These are phyloP conservation scores for Brachionus rubens DNA, from an alignment of 1,140 invertebrate genomes.

Conservation along the genomic window DNA sequence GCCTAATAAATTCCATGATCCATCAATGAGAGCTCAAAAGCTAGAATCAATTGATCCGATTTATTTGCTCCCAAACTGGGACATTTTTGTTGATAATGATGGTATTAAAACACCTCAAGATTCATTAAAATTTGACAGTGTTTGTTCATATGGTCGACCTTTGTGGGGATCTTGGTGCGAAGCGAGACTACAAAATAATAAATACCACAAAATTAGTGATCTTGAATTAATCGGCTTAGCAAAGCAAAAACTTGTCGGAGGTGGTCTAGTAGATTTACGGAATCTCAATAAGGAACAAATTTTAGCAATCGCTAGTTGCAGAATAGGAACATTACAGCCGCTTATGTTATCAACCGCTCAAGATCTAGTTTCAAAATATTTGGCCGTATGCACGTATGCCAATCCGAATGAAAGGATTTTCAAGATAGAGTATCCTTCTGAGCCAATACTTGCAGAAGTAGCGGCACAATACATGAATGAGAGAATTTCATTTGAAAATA, in stretches of 20 bases:
- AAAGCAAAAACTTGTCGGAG: not conserved
- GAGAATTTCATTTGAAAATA: not conserved
- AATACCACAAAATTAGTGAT: not conserved
- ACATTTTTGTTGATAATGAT: not conserved
- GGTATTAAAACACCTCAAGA: not conserved
- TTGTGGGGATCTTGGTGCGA: constrained; percentile 8
- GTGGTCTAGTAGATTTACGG: no score
- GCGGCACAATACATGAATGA: not conserved
- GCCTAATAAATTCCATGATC: not conserved
- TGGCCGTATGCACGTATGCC: not conserved
- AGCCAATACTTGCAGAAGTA: not conserved
- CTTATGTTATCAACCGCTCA: not conserved
- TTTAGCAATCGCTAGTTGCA: not conserved
- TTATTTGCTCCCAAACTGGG: constrained; percentile 16
- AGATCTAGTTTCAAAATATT: not conserved
- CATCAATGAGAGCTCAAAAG: not conserved
- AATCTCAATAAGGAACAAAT: not conserved
- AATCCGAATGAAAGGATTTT: not conserved
- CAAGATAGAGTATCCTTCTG: constrained; percentile 19
- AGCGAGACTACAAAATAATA: not conserved
- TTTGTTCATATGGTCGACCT: not conserved
- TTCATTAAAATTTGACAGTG: not conserved
- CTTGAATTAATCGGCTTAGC: not conserved
- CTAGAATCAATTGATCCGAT: not conserved
- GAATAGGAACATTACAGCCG: not conserved